Conservation (phyloP, 2,797 vertebrate genomes). For the Fratercula arctica region DNA sequence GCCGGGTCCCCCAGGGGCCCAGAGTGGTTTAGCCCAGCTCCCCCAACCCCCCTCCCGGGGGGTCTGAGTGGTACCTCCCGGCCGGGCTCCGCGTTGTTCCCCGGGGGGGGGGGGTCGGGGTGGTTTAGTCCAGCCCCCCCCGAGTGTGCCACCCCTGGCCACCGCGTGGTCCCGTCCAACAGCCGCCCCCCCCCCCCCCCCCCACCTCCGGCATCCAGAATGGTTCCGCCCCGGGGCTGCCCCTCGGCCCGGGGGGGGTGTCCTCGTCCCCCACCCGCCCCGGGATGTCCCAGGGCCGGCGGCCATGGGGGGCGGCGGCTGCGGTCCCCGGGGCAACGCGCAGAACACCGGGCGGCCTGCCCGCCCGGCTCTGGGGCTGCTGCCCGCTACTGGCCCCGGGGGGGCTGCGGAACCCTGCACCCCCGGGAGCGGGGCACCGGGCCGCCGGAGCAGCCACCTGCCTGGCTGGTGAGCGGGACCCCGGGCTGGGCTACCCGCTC, state of each 20-base stretch:
- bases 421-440: too few relatives aligned
- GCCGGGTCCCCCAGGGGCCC: neutral
- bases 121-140: neutral
- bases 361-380: neutral
- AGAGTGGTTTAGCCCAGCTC: neutral
- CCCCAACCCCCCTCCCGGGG: neutral
- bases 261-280: neutral
- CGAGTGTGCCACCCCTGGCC: neutral
- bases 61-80: neutral
- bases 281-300: too few relatives aligned
- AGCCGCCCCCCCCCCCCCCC: neutral
- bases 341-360: neutral
- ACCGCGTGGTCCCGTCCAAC: neutral
- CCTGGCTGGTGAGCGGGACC: neutral
- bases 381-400: neutral
- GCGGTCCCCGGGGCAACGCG: neutral
- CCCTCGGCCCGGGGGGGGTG: neutral
- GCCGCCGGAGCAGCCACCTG: too few relatives aligned
- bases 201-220: too few relatives aligned
- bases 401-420: neutral
- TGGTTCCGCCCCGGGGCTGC: neutral
- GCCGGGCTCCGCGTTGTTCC: too few relatives aligned
- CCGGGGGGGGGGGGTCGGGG: neutral
- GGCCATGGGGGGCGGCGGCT: neutral
- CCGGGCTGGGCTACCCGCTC: neutral